phyloP scores from a whole-genome alignment of 2,888 invertebrate species.

The Coleophora flavipennella region DNA sequence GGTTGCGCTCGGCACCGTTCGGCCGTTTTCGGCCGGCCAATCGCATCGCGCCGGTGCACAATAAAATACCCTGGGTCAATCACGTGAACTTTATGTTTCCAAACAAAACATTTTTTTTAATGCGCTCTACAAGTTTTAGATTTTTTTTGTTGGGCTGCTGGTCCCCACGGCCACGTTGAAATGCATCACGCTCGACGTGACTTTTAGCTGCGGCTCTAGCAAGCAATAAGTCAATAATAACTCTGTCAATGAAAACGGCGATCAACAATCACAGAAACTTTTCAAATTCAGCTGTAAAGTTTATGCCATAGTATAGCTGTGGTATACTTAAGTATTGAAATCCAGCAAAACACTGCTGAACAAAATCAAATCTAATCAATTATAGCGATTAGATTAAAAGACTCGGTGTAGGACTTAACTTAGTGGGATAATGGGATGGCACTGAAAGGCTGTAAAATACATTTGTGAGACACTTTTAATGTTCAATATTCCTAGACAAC shows the following conservation, averaged over 20 bases:
- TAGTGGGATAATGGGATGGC: no score
- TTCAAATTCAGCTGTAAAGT: no score
- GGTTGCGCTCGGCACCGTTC: constrained; percentile 49
- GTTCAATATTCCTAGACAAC: constrained; percentile 74
- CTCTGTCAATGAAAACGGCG: no score
- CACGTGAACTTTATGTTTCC: constrained; percentile 82
- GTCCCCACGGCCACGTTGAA: constrained; percentile 21
- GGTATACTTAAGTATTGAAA: no score
- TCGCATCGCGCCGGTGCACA: constrained; percentile 48
- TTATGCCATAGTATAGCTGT: no score
- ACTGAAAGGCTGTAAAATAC: constrained; percentile 1
- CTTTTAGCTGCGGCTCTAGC: not conserved
- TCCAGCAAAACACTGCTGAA: no score
- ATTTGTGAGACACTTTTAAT: constrained; percentile 66
- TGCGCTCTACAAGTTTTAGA: constrained; percentile 29
- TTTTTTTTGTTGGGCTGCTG: constrained; percentile 23
- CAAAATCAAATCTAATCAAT: no score
- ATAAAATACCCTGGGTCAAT: constrained; percentile 74
- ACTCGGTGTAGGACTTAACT: no score
- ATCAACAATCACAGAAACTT: no score
- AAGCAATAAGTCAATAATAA: no score
- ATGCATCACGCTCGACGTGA: constrained; percentile 14
- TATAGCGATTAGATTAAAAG: no score
- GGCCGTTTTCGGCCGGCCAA: constrained; percentile 67
- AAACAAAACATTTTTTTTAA: constrained; percentile 76